Conservation (phyloP, 2,113 vertebrate genomes). For the Tetrax tetrax region DNA sequence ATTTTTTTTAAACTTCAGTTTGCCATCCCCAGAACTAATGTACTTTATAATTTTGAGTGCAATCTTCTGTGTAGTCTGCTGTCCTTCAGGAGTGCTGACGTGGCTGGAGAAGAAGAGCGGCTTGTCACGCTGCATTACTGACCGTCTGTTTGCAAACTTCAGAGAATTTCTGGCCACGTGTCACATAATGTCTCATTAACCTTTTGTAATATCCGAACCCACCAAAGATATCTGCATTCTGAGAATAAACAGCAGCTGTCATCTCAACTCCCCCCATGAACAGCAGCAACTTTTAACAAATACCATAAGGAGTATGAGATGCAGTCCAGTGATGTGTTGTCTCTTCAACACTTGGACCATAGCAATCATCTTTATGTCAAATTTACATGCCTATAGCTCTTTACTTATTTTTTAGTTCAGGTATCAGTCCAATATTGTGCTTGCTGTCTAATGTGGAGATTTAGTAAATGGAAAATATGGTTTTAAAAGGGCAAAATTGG, state of each 20-base stretch:
- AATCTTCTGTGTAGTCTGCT: background rate
- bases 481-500: background rate
- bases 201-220: constrained; percentile 1
- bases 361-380: background rate
- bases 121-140: constrained; percentile 14
- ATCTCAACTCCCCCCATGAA: background rate
- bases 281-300: constrained; percentile 4
- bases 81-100: constrained; percentile 15
- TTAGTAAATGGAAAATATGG: background rate
- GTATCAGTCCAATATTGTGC: background rate
- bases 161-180: background rate
- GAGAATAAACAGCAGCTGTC: background rate
- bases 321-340: background rate
- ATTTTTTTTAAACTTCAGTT: background rate
- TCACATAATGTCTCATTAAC: constrained; percentile 21
- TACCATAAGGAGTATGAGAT: background rate
- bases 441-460: background rate
- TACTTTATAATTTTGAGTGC: constrained; percentile 11
- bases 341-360: background rate
- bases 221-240: background rate
- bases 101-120: constrained; percentile 27
- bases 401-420: background rate
- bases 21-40: background rate
- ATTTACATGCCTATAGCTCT: background rate
- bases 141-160: background rate